phyloP scores from a whole-genome alignment of 2,888 invertebrate species.

The Drosophila hawaiiensis region DNA sequence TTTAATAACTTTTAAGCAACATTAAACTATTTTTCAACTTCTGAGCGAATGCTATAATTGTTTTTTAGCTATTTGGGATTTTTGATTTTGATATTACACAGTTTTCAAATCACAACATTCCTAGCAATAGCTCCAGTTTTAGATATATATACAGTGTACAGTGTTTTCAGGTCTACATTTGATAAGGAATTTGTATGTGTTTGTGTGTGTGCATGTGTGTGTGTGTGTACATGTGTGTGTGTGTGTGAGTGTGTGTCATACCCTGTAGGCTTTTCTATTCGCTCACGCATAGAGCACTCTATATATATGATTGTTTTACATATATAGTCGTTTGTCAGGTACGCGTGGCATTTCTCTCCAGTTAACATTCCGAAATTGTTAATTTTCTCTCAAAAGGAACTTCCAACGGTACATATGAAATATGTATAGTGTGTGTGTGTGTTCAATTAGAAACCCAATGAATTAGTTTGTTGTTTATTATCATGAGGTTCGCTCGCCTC shows the following conservation, averaged over 20 bases:
- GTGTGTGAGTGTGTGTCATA: slow-evolving; percentile 21
- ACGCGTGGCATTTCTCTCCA: slow-evolving; percentile 76
- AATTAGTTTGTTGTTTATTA: slow-evolving; percentile 23
- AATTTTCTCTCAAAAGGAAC: slow-evolving; percentile 65
- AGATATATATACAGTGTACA: slow-evolving; percentile 32
- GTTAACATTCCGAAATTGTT: slow-evolving; percentile 67
- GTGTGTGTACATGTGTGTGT: slow-evolving; percentile 8
- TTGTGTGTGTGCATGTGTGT: slow-evolving; percentile 1
- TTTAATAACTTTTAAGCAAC: neutral
- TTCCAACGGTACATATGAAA: slow-evolving; percentile 40
- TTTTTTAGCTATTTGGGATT: neutral
- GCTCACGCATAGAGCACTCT: slow-evolving; percentile 43
- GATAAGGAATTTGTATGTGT: slow-evolving; percentile 34
- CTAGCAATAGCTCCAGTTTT: slow-evolving; percentile 28
- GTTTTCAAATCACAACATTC: slow-evolving; percentile 33
- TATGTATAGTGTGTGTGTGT: slow-evolving; percentile 8
- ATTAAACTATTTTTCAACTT: neutral
- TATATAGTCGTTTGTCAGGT: slow-evolving; percentile 63
- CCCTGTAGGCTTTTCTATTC: slow-evolving; percentile 55
- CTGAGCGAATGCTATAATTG: neutral
- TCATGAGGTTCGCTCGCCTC: slow-evolving; percentile 58
- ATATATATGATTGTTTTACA: slow-evolving; percentile 39
- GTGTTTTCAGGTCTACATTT: slow-evolving; percentile 45
- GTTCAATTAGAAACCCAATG: slow-evolving; percentile 41
- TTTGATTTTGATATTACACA: slow-evolving; percentile 27